A percentile compares a stretch with the other conserved stretches of the same genome.
phyloP scores from a whole-genome alignment of 2,113 vertebrate genomes.

The Notothenia rossii region DNA sequence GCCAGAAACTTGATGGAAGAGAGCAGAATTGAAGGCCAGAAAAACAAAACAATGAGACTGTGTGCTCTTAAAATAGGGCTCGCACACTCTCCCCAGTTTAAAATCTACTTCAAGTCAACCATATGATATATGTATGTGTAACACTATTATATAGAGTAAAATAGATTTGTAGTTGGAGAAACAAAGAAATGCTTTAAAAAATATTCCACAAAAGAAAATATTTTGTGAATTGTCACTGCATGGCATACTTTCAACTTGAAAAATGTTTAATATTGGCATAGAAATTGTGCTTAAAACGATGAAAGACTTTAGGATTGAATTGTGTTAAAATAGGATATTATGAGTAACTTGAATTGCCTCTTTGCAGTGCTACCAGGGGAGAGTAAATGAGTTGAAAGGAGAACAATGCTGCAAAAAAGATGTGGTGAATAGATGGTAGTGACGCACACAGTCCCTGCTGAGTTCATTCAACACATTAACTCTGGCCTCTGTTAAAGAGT shows the following conservation, averaged over 20 bases:
- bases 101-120: background rate
- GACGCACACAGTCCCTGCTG: constrained; percentile 27
- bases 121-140: background rate
- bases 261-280: background rate
- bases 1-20: background rate
- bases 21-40: background rate
- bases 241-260: background rate
- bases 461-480: constrained; percentile 46
- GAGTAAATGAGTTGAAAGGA: constrained; percentile 15
- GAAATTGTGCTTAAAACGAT: background rate
- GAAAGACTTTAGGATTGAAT: background rate
- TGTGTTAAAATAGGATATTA: background rate
- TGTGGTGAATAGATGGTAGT: constrained; percentile 13
- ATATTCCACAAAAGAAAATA: no score
- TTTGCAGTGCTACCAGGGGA: background rate
- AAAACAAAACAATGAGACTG: background rate
- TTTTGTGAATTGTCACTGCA: no score
- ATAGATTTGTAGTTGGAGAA: background rate
- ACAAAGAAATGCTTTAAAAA: background rate
- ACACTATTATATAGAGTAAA: no score
- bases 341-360: background rate
- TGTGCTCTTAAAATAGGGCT: background rate
- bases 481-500: constrained; percentile 1
- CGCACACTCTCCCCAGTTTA: background rate
- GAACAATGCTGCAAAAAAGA: constrained; percentile 27